phyloP scores from a whole-genome alignment of 2,113 vertebrate species.

The Protobothrops flavoviridis region DNA sequence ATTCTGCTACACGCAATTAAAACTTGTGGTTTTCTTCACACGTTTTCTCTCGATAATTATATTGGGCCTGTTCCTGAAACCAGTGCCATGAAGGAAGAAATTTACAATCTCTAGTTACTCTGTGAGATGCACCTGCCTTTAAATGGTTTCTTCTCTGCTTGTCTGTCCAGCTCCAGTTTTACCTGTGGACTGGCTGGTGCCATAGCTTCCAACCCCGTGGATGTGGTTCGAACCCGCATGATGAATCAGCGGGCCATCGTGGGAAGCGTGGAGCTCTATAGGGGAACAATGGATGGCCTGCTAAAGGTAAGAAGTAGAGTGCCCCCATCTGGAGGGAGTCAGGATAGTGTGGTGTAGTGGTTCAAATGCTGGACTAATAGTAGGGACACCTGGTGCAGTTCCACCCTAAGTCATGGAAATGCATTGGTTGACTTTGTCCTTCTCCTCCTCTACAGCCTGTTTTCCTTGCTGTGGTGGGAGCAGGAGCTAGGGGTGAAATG shows the following conservation, averaged over 20 bases:
- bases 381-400: neutral
- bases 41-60: neutral
- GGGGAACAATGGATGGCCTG: slow-evolving; percentile 87
- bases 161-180: slow-evolving; percentile 82
- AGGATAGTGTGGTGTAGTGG: neutral
- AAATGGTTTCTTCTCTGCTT: neutral
- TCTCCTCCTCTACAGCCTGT: neutral
- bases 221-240: slow-evolving; percentile 92
- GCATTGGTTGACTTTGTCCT: neutral
- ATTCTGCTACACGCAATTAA: neutral
- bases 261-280: slow-evolving; percentile 76
- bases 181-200: slow-evolving; percentile 88
- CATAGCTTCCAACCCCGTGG: slow-evolving; percentile 89
- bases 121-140: neutral
- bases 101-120: neutral
- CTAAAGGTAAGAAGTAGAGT: slow-evolving; percentile 76
- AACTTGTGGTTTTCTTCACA: neutral
- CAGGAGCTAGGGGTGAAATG: neutral
- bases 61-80: neutral
- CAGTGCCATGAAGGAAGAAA: neutral
- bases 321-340: neutral
- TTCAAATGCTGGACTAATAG: neutral
- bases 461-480: neutral
- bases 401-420: neutral
- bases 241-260: slow-evolving; percentile 88